phyloP scores from a whole-genome alignment of 2,113 vertebrate genomes.

The Chlorodrepanis virens region DNA sequence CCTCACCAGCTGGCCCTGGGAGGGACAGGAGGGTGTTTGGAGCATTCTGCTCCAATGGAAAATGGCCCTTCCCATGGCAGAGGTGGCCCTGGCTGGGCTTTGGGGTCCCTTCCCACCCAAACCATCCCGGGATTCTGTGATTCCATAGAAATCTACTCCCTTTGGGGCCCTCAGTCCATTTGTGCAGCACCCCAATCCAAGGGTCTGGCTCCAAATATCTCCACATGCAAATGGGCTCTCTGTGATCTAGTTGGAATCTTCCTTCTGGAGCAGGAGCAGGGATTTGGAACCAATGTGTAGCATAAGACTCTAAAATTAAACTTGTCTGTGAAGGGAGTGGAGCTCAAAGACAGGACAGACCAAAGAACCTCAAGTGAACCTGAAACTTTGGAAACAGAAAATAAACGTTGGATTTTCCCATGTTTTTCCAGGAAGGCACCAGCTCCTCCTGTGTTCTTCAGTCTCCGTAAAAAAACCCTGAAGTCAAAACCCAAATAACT shows the following conservation, averaged over 20 bases:
- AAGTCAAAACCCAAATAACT: slow-evolving; percentile 30
- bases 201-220: background rate
- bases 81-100: background rate
- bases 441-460: background rate
- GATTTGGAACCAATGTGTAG: background rate
- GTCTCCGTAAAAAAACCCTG: background rate
- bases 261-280: background rate
- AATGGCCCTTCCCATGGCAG: background rate
- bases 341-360: background rate
- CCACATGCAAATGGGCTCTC: background rate
- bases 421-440: background rate
- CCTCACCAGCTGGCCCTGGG: background rate
- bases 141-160: accelerated
- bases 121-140: background rate
- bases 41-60: background rate
- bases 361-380: background rate
- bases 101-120: background rate
- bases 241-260: background rate
- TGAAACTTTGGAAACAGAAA: background rate
- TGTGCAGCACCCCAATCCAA: background rate
- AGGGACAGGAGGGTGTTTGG: too few species aligned
- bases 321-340: background rate
- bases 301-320: background rate
- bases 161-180: background rate
- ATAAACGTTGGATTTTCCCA: background rate